Percentiles rank a stretch among this genome's conserved stretches.
phyloP scores from a whole-genome alignment of 1,140 invertebrate genomes.

The Eriosoma lanigerum region DNA sequence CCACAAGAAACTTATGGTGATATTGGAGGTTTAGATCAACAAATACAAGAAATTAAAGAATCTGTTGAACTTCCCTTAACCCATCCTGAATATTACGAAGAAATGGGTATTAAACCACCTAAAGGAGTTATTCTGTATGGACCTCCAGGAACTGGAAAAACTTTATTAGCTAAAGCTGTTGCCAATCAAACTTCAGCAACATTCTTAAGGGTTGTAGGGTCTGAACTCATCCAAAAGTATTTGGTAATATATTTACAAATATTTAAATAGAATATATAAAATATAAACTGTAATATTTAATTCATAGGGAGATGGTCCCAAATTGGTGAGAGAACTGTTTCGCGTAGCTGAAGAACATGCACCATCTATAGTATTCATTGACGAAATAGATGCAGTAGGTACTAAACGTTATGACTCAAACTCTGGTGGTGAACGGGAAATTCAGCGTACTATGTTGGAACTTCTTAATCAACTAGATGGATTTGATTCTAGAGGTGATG shows the following conservation, averaged over 20 bases:
- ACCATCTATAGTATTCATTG: slow-evolving; percentile 99
- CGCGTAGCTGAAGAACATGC: slow-evolving; percentile 98
- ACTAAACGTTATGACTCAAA: slow-evolving; percentile 99
- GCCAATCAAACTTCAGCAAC: slow-evolving; percentile 99
- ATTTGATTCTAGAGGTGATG: slow-evolving; percentile 92
- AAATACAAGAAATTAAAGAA: slow-evolving; percentile 99
- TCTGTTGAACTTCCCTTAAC: slow-evolving; percentile 98
- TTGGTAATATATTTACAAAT: slow-evolving; percentile 63
- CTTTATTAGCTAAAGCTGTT: slow-evolving; percentile 96
- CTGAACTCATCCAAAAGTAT: slow-evolving; percentile 99
- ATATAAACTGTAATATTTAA: slow-evolving; percentile 26
- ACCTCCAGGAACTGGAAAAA: slow-evolving; percentile 97
- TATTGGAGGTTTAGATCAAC: slow-evolving; percentile 92
- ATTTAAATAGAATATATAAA: neutral
- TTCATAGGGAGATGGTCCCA: slow-evolving; percentile 92
- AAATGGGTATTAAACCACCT: slow-evolving; percentile 99
- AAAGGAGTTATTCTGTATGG: slow-evolving; percentile 99
- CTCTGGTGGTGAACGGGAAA: slow-evolving; percentile 98
- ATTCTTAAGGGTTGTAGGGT: slow-evolving; percentile 97
- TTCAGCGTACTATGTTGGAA: slow-evolving; percentile 99
- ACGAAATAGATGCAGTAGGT: slow-evolving; percentile 99
- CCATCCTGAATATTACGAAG: slow-evolving; percentile 99
- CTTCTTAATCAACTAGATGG: slow-evolving; percentile 98
- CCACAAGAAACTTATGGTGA: slow-evolving; percentile 99
- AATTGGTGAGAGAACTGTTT: slow-evolving; percentile 96